Evolutionary conservation across 2,888 invertebrate species (phyloP).

Genomic region (Microplitis deprimator): DNA sequence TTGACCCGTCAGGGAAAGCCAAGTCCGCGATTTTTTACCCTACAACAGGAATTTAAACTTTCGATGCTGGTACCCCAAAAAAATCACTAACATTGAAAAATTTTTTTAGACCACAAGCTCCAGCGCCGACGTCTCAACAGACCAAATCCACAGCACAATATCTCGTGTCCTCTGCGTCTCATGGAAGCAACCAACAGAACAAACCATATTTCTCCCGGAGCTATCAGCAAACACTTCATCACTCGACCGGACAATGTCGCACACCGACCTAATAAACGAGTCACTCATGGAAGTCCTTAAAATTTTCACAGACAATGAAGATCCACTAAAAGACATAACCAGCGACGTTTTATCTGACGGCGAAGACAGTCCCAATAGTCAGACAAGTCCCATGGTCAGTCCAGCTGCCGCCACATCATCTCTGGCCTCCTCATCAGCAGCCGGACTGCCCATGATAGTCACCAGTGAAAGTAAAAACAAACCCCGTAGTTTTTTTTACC

Average conservation of each 20-base stretch:
- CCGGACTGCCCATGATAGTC: conserved; percentile 44
- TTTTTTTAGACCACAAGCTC: conserved; percentile 67
- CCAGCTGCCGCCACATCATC: conserved; percentile 64
- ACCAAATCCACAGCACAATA: conserved; percentile 78
- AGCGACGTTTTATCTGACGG: conserved; percentile 69
- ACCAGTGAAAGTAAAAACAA: conserved; percentile 64
- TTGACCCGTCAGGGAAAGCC: too few relatives aligned
- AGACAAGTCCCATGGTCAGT: conserved; percentile 71
- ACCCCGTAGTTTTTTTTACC: conserved; percentile 70
- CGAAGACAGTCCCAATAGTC: conserved; percentile 70
- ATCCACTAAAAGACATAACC: conserved; percentile 74
- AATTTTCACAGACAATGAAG: conserved; percentile 75
- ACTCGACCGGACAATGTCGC: conserved; percentile 50
- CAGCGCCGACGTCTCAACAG: conserved; percentile 76
- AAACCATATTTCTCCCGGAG: conserved; percentile 72
- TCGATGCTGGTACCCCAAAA: neutral
- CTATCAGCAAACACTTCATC: conserved; percentile 64
- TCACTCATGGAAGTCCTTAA: conserved; percentile 79
- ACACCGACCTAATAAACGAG: conserved; percentile 69
- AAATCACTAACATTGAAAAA: conserved; percentile 8
- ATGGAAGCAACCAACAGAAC: conserved; percentile 74
- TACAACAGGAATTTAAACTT: neutral
- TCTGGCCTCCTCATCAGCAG: conserved; percentile 72
- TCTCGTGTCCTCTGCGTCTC: conserved; percentile 82
- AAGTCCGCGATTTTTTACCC: too few relatives aligned